Evolutionary conservation across 2,113 vertebrate genomes (phyloP).

Genomic region (Antechinus flavipes): DNA sequence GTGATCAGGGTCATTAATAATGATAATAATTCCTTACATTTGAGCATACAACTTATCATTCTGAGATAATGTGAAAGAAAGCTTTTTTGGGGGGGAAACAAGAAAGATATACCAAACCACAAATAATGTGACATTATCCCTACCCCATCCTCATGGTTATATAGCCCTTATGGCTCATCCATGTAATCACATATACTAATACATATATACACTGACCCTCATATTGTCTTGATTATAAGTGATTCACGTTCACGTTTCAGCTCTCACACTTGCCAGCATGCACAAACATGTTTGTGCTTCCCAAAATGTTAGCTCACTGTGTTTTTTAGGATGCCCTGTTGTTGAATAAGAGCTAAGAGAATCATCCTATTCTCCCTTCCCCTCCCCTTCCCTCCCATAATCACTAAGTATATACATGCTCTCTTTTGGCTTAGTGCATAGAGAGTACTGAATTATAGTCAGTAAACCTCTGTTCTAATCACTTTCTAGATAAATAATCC

Average conservation of each 20-base stretch:
- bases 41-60: not conserved
- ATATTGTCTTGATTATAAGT: not conserved
- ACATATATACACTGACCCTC: not conserved
- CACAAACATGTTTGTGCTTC: constrained; percentile 9
- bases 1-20: not conserved
- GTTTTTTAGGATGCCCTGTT: not conserved
- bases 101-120: not conserved
- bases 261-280: not conserved
- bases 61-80: not conserved
- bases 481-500: not conserved
- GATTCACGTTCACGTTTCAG: not conserved
- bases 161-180: not conserved
- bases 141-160: not conserved
- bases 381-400: not conserved
- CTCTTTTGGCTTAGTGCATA: not conserved
- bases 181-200: not conserved
- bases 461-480: not conserved
- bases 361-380: not conserved
- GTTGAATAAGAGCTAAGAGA: not conserved
- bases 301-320: not conserved
- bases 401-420: not conserved
- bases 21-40: not conserved
- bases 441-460: not conserved
- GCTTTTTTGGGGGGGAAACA: not conserved
- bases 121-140: not conserved